Evolutionary conservation across 2,888 invertebrate species (phyloP), one percentile per base, ranked within the genome.

Genomic region (Plagiodera versicolora): DNA sequence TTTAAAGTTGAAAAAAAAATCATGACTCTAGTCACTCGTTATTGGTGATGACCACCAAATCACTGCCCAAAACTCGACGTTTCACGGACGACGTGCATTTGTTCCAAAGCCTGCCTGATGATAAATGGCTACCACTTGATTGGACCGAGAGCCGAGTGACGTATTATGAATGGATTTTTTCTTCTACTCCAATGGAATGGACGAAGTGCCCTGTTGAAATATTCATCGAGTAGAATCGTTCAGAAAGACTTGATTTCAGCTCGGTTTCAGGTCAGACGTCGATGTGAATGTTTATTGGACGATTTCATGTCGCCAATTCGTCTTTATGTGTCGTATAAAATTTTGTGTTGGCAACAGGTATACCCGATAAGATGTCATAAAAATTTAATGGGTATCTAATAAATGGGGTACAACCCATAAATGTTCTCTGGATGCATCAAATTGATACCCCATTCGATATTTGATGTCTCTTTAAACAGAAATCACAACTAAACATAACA

Each of bases 51-150:
- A n/a, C n/a, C n/a, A n/a, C n/a, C 28, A 28, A 28, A 28, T 28
- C 28, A 4, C 4, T 32, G 63, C 52, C 55, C 46, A 59, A 63
- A 63, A 60, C 47, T 53, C 55, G 39, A 46, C 48, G 48, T 45
- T 48, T 60, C 45, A 60, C 32, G 50, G 45, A 49, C 32, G 48
- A 14, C 39, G 14, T 30, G 50, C 49, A 60, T 60, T 55, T 57
- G 51, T 57, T 50, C 44, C 47, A 58, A 30, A 30, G 45, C 57
- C 28, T 16, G 50, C 51, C 30, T 57, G 30, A 45, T 46, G 51
- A 49, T 57, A 51, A 46, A 53, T 53, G 53, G 44, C 44, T 17
- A 28, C 14, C 16, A 44, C 44, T 44, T 53, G 53, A 53, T 53
- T 53, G 53, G 53, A 44, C 44, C 45, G 17, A 16, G 45, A 44